Conservation (phyloP, 2,797 vertebrate genomes). For the Hylomyscus alleni region DNA sequence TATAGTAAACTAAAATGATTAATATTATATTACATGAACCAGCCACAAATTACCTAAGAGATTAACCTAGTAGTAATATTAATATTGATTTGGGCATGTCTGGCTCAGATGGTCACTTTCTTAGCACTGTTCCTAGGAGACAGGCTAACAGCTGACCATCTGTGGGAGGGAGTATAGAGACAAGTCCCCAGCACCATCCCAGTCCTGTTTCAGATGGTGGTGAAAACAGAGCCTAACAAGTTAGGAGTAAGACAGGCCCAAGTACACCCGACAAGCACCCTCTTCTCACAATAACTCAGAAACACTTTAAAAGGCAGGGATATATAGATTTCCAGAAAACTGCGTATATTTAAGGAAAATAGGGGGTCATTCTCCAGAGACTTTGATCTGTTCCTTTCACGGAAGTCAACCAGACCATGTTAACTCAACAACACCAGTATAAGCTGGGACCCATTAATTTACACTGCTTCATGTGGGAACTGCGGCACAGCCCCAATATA, state of each 20-base stretch:
- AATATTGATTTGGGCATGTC: not conserved
- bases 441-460: slow-evolving; percentile 79
- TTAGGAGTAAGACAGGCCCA: not conserved
- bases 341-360: slow-evolving; percentile 63
- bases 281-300: slow-evolving; percentile 57
- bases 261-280: slow-evolving; percentile 47
- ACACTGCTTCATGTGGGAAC: not conserved
- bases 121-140: not conserved
- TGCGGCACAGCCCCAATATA: not conserved
- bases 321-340: slow-evolving; percentile 67
- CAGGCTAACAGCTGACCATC: not conserved
- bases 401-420: slow-evolving; percentile 72
- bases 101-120: not conserved
- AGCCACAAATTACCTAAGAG: not conserved
- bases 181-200: not conserved
- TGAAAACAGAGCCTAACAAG: not conserved
- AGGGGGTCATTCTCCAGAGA: slow-evolving; percentile 60
- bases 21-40: not conserved
- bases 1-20: not conserved
- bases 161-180: not conserved
- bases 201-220: not conserved
- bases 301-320: slow-evolving; percentile 30
- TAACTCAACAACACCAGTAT: slow-evolving; percentile 70
- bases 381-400: slow-evolving; percentile 79
- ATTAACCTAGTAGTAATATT: not conserved